A percentile compares a stretch with the other conserved stretches of the same genome.
These are phyloP conservation scores for Machimus rusticus DNA, from an alignment of 2,888 invertebrate genomes.

Conservation along the genomic window DNA sequence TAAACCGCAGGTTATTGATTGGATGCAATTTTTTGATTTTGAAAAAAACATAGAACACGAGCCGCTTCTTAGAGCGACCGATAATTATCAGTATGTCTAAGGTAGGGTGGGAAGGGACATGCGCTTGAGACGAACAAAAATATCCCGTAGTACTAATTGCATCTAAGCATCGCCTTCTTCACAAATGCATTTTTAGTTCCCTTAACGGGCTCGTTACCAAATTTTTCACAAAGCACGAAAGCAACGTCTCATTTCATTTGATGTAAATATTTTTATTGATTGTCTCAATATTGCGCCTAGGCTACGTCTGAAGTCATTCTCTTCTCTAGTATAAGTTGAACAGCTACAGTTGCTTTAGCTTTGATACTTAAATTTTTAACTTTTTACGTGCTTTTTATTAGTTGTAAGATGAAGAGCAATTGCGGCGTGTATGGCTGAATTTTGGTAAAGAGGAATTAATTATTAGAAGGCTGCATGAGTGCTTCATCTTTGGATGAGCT, in stretches of 20 bases:
- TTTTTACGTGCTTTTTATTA: background rate
- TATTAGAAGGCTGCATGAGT: background rate
- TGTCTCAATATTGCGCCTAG: constrained; percentile 6
- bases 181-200: background rate
- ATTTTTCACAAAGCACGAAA: background rate
- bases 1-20: constrained; percentile 77
- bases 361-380: constrained; percentile 19
- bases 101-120: constrained; percentile 40
- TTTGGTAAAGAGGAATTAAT: background rate
- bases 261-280: constrained; percentile 24
- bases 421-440: background rate
- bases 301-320: constrained; percentile 37
- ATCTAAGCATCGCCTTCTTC: background rate
- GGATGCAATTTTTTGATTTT: constrained; percentile 74
- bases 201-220: background rate
- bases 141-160: background rate
- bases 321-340: constrained; percentile 34
- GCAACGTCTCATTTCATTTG: background rate
- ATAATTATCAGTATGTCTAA: constrained; percentile 77
- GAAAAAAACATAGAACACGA: constrained; percentile 72
- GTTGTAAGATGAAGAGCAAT: background rate
- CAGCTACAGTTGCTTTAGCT: constrained; percentile 28
- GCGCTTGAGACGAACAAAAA: constrained; percentile 33
- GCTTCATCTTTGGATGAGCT: background rate
- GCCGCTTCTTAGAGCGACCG: constrained; percentile 70